Evolutionary conservation across 2,113 vertebrate species (phyloP), one percentile per base, ranked within the genome.

Genomic region (Oryzias celebensis): DNA sequence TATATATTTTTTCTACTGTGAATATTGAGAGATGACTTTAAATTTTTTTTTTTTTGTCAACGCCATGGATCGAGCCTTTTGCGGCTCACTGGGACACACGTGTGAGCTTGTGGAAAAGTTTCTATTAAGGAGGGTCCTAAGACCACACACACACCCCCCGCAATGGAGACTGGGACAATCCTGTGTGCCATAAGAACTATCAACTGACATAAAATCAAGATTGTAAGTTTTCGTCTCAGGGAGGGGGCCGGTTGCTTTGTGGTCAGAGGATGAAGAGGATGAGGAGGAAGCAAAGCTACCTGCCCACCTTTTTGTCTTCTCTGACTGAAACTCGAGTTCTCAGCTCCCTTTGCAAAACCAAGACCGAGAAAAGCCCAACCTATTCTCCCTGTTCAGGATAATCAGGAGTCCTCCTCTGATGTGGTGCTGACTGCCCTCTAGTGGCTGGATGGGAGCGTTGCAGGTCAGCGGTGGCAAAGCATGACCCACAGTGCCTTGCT

Each of bases 171-270:
- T 80, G 73, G 87, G 90, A 91, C 88, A 91, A 91, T 91, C 90
- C 86, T 88, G 77, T 87, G 90, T 92, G 90, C 91, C 92, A 93
- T 91, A 90, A 75, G 65, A 84, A 83, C 73, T 84, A 51, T 76
- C 47, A 67, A 83, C 71, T 74, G 76, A 85, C 60, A 71, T 69
- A 58, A 87, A 85, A 78, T 83, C 76, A 82, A 77, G 84, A 88
- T 87, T 87, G 85, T 87, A 87, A 84, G 73, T 81, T 90, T 85
- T 84, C 41, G 72, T 86, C 90, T 92, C 89, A 88, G 89, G 89
- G 87, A 89, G 89, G 82, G 83, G 73, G 81, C 83, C 75, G 68
- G 68, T 82, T 84, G 79, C 77, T 82, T 82, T 66, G 75, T 54
- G 71, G 67, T 67, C 65, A 64, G 75, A 84, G 75, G 78, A 79